These are phyloP conservation scores for Bellardia pandia DNA, from an alignment of 2,888 invertebrate species.

Conservation along the genomic window DNA sequence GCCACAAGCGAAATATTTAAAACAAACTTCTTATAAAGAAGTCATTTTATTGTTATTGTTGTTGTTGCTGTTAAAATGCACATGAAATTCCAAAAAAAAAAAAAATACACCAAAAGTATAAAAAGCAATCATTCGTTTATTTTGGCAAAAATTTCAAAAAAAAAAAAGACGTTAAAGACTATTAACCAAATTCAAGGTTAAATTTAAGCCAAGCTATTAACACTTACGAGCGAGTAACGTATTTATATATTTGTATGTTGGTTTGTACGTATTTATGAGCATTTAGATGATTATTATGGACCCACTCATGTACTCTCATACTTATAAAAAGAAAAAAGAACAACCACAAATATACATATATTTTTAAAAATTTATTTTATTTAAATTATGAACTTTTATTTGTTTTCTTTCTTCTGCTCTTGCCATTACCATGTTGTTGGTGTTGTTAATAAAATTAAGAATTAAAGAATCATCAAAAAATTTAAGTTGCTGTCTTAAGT, in stretches of 20 bases:
- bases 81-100: conserved; percentile 54
- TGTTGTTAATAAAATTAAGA: conserved; percentile 47
- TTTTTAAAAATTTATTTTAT: background rate
- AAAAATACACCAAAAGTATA: conserved; percentile 15
- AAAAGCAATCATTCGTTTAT: conserved; percentile 62
- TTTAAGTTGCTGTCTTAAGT: conserved; percentile 2
- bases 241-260: background rate
- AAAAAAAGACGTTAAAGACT: conserved; percentile 68
- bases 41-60: conserved; percentile 41
- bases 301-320: conserved; percentile 26
- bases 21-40: conserved; percentile 63
- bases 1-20: conserved; percentile 36
- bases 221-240: conserved; percentile 48
- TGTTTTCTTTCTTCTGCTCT: conserved; percentile 38
- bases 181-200: conserved; percentile 74
- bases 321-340: conserved; percentile 17
- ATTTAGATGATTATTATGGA: conserved; percentile 61
- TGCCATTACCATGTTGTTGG: conserved; percentile 6
- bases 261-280: background rate
- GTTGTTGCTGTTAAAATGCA: conserved; percentile 49
- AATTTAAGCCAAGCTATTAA: conserved; percentile 73
- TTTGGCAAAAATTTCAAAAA: conserved; percentile 8
- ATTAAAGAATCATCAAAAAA: conserved; percentile 2
- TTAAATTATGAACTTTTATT: conserved; percentile 36
- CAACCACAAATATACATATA: background rate